phyloP scores from a whole-genome alignment of 2,888 invertebrate genomes.

The Torymus tubicola region DNA sequence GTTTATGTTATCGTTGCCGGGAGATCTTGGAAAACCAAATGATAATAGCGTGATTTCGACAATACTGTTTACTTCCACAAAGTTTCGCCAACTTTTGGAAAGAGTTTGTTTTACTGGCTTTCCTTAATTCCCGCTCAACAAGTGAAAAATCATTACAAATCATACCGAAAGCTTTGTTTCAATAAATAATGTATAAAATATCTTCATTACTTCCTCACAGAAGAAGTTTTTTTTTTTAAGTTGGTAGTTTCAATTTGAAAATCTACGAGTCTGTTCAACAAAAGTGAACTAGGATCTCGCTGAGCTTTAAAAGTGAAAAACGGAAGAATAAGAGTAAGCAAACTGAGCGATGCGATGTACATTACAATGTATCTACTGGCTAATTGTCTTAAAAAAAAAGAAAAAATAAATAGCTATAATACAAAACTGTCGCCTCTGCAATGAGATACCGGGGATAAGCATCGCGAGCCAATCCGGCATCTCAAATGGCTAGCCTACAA shows the following conservation, averaged over 20 bases:
- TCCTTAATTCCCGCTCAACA: too few relatives aligned
- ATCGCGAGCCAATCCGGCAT: constrained; percentile 57
- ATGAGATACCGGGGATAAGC: constrained; percentile 42
- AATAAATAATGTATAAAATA: too few relatives aligned
- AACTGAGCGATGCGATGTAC: constrained; percentile 49
- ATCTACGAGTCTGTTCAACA: too few relatives aligned
- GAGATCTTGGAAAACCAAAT: constrained; percentile 13
- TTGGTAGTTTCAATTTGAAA: too few relatives aligned
- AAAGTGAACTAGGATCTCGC: too few relatives aligned
- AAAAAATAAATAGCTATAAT: constrained; percentile 53
- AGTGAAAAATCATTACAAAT: too few relatives aligned
- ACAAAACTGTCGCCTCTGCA: constrained; percentile 48
- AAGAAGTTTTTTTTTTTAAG: too few relatives aligned
- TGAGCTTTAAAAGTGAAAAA: neutral
- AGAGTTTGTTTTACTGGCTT: too few relatives aligned
- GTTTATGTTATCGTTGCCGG: neutral
- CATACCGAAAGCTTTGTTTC: too few relatives aligned
- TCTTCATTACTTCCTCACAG: too few relatives aligned
- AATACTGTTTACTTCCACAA: constrained; percentile 29
- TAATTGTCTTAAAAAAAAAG: constrained; percentile 44
- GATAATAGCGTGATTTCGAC: neutral
- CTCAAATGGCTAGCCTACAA: constrained; percentile 58
- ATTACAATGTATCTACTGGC: constrained; percentile 45
- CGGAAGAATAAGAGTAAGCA: constrained; percentile 3
- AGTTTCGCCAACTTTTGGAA: neutral